These are phyloP conservation scores for Cantharis rufa DNA, from an alignment of 2,888 invertebrate genomes.

Conservation along the genomic window DNA sequence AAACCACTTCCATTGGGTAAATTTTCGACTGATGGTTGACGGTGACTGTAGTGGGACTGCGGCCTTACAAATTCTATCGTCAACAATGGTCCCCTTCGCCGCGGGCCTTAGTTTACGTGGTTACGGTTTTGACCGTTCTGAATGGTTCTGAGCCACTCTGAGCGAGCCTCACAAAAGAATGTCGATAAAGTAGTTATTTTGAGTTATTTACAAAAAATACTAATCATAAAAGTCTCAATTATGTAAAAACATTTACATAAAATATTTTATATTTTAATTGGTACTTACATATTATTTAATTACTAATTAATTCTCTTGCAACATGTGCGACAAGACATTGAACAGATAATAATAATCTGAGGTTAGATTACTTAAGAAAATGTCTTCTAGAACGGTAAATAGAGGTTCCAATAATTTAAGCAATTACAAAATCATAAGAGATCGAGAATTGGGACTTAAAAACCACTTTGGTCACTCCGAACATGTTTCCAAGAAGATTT, in stretches of 20 bases:
- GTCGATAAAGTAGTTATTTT: not conserved
- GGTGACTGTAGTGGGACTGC: no score
- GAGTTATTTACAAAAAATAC: not conserved
- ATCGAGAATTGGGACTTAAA: constrained; percentile 45
- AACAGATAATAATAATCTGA: not conserved
- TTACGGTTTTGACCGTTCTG: no score
- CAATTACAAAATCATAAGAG: constrained; percentile 39
- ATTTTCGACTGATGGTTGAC: no score
- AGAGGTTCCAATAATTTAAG: constrained; percentile 31
- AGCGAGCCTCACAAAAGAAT: not conserved
- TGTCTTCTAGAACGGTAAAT: constrained; percentile 32
- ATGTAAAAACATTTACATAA: not conserved
- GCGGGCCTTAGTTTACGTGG: not conserved
- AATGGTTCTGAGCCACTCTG: no score
- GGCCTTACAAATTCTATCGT: no score
- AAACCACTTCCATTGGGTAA: no score
- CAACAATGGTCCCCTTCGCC: not conserved
- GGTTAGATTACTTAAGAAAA: constrained; percentile 2
- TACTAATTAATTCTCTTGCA: not conserved
- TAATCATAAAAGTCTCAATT: not conserved
- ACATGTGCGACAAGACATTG: not conserved
- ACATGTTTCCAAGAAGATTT: constrained; percentile 47
- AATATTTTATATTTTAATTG: not conserved
- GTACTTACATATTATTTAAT: not conserved
- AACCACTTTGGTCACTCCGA: constrained; percentile 44